phyloP scores from a whole-genome alignment of 1,140 invertebrate genomes.

The Teleogryllus occipitalis region DNA sequence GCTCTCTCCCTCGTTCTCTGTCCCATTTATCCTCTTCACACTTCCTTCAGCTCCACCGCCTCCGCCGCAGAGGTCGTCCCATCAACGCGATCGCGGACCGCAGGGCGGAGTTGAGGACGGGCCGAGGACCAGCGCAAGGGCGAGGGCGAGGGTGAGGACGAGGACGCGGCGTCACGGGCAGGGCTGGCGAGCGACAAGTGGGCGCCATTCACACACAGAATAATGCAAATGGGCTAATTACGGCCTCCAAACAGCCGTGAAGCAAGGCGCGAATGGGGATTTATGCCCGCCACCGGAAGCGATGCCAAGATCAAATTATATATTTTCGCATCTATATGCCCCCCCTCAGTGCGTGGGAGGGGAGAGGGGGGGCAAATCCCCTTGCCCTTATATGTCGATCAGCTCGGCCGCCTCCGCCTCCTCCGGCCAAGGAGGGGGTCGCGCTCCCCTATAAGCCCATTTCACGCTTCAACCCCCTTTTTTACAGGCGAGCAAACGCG shows the following conservation, averaged over 20 bases:
- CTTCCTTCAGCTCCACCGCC: background rate
- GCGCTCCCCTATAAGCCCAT: conserved; percentile 17
- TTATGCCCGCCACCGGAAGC: conserved; percentile 12
- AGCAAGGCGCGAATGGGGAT: conserved; percentile 11
- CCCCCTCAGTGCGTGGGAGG: background rate
- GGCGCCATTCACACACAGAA: background rate
- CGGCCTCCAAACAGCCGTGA: conserved; percentile 19
- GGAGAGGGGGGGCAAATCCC: background rate
- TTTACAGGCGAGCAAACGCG: conserved; percentile 19
- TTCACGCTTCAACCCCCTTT: conserved; percentile 22
- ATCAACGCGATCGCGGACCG: no score
- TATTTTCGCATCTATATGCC: conserved; percentile 8
- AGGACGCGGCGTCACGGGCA: background rate
- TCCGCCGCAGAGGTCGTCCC: no score
- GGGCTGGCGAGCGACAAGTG: background rate
- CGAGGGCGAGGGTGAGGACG: background rate
- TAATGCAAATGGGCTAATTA: conserved; percentile 22
- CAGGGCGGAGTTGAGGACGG: no score
- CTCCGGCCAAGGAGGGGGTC: background rate
- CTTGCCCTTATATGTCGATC: conserved; percentile 12
- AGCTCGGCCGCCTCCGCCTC: conserved; percentile 9
- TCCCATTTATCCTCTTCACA: no score
- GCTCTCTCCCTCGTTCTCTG: background rate
- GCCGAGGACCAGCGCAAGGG: background rate
- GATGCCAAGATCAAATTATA: conserved; percentile 16